Evolutionary conservation across 53 echinoderm and acorn worm species (phyloP).

Genomic region (Mesocentrotus franciscanus): DNA sequence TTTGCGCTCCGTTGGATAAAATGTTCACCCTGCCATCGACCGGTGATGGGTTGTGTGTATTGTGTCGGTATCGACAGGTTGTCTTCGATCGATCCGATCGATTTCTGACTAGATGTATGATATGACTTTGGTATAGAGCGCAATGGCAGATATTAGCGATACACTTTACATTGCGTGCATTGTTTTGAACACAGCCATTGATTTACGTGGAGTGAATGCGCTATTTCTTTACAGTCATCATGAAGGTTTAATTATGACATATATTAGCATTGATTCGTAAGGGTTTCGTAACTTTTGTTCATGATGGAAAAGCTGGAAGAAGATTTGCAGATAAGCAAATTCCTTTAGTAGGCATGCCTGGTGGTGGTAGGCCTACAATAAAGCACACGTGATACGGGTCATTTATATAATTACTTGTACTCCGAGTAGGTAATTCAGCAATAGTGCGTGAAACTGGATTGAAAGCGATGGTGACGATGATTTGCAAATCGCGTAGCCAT

Average conservation of each 20-base stretch:
- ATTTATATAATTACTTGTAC: not conserved
- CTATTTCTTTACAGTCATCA: not conserved
- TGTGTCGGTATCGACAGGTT: conserved; percentile 28
- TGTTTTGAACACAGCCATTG: conserved; percentile 40
- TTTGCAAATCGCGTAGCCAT: no score
- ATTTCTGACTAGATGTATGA: conserved; percentile 5
- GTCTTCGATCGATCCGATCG: conserved; percentile 35
- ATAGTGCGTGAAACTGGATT: no score
- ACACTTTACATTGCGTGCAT: not conserved
- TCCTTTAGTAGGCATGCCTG: not conserved
- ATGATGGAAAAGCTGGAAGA: not conserved
- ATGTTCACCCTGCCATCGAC: conserved; percentile 24
- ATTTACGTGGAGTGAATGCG: not conserved
- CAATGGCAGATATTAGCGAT: conserved; percentile 4
- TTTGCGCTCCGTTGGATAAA: conserved; percentile 26
- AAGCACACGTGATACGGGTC: not conserved
- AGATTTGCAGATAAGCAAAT: not conserved
- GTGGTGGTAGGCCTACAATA: not conserved
- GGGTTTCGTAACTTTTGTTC: not conserved
- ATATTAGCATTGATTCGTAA: conserved; percentile 31
- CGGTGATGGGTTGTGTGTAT: conserved; percentile 27
- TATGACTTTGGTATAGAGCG: conserved; percentile 1
- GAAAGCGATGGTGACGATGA: no score
- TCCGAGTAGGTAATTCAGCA: no score
- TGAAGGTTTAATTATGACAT: conserved; percentile 35